Evolutionary conservation across 2,113 vertebrate genomes (phyloP).

Genomic region (Egretta garzetta): DNA sequence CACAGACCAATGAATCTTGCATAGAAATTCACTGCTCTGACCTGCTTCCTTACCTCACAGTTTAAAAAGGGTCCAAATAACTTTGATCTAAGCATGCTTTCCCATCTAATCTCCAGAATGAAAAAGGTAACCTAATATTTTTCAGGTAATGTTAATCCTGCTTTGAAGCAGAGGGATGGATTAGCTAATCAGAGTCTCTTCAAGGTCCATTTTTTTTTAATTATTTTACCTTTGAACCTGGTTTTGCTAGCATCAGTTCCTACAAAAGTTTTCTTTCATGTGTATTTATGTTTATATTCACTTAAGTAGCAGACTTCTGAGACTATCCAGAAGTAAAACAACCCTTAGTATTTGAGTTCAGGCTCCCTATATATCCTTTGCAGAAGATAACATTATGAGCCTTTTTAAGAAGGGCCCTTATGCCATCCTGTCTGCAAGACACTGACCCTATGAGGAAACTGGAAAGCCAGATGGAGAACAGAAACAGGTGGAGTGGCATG

Average conservation of each 20-base stretch:
- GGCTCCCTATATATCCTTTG: background rate
- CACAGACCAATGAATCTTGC: conserved; percentile 28
- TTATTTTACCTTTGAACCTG: background rate
- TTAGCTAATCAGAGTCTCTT: background rate
- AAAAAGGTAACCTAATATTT: background rate
- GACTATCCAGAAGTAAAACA: background rate
- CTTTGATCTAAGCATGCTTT: background rate
- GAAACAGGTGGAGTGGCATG: background rate
- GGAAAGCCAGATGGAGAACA: background rate
- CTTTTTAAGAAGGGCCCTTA: background rate
- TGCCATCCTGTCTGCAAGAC: background rate
- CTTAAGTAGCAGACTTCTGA: background rate
- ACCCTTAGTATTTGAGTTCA: background rate
- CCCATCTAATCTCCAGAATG: background rate
- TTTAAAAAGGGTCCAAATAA: background rate
- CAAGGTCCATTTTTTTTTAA: background rate
- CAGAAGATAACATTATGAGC: background rate
- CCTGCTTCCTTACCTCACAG: background rate
- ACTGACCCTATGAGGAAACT: background rate
- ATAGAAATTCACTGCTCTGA: background rate
- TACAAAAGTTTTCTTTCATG: background rate
- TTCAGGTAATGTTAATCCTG: background rate
- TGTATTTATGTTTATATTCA: background rate
- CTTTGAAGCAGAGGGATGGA: background rate
- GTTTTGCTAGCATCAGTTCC: background rate